A percentile compares a stretch with the other conserved stretches of the same genome.
phyloP scores from a whole-genome alignment of 2,113 vertebrate genomes.

The Charadrius vociferus region DNA sequence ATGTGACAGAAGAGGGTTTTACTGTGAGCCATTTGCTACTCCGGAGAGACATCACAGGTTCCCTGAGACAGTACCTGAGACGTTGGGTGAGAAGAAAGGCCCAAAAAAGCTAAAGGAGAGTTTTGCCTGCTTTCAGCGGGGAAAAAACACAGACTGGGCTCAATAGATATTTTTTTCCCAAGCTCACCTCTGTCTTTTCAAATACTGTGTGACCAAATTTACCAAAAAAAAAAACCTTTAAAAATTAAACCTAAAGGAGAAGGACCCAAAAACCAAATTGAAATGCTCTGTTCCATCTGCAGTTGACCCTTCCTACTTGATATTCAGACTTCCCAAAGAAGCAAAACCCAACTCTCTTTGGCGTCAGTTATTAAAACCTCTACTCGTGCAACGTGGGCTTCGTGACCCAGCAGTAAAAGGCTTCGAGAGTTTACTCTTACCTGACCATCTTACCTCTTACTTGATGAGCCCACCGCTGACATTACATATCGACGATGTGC shows the following conservation, averaged over 20 bases:
- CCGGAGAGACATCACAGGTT: background rate
- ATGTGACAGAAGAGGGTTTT: background rate
- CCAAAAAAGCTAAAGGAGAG: background rate
- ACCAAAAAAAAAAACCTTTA: background rate
- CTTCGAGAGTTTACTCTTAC: background rate
- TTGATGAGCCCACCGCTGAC: background rate
- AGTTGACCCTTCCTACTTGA: background rate
- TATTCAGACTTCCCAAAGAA: background rate
- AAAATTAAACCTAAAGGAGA: background rate
- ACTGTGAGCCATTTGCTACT: background rate
- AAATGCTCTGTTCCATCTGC: background rate
- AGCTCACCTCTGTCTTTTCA: background rate
- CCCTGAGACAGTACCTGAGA: background rate
- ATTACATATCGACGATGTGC: fast-evolving
- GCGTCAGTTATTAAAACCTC: background rate
- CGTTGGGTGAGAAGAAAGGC: background rate
- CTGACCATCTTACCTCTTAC: background rate
- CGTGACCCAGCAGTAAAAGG: background rate
- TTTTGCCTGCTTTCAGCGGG: background rate
- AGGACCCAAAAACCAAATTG: background rate
- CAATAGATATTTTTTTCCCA: background rate
- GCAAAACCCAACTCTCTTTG: background rate
- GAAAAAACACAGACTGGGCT: background rate
- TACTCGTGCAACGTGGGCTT: background rate
- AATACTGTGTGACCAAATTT: background rate